Evolutionary conservation across 1,140 invertebrate species (phyloP), one percentile per base, ranked within the genome.

Genomic region (Tetramorium parvispinum): DNA sequence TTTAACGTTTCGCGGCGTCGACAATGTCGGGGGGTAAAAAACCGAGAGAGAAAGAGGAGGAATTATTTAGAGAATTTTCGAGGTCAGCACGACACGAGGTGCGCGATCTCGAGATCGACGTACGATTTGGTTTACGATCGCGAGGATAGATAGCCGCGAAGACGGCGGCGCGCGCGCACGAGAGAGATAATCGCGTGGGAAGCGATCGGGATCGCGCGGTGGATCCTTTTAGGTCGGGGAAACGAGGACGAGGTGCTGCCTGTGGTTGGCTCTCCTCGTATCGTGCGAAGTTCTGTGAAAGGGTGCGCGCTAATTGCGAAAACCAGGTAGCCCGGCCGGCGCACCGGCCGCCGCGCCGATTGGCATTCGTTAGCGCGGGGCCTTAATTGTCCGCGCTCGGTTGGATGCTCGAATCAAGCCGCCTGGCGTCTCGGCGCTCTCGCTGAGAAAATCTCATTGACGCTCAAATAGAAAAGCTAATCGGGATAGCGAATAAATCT

Each of bases 171-270:
- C 32, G 32, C 32, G 24, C 11, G 43, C 21, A n/a, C n/a, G 21
- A 57, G 70, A 32, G 86, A 82, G 90, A 93, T 90, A 92, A 92
- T 93, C 91, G 92, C 89, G 93, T 94, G 92, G 91, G 93, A 94
- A 94, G 86, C 88, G 91, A 91, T 94, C 87, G 88, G 88, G 87
- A 91, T 43, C 40, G 40, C 86, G 59, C 71, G 79, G n/a, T 76
- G 86, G 68, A 88, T 83, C 37, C 65, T 55, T 76, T 57, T 89
- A 87, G 86, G 81, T 87, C 83, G 71, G 63, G 63, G 85, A 92
- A 89, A 92, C 78, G 91, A 90, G 91, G 91, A 89, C 91, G 89
- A 85, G 85, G 40, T 83, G 85, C 81, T 66, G 61, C 27, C 21
- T 37, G 37, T 6, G 77, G 61, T n/a, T 40, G 5, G 61, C 61